phyloP scores from a whole-genome alignment of 2,113 vertebrate genomes.

The Trematocara nigrifrons region DNA sequence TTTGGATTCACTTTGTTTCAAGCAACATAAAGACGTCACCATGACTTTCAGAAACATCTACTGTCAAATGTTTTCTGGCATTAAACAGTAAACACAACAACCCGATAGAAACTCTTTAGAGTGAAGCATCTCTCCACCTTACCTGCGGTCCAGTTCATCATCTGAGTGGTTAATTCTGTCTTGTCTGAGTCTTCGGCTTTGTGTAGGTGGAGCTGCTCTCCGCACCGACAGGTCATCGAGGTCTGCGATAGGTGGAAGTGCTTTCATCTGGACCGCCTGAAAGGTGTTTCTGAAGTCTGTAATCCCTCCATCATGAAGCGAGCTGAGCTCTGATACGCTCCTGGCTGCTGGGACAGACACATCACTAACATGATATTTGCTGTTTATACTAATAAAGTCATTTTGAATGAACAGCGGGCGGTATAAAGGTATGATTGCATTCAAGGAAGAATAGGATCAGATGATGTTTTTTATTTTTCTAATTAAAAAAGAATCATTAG shows the following conservation, averaged over 20 bases:
- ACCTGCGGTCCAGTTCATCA: slow-evolving; percentile 58
- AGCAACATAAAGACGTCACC: not conserved
- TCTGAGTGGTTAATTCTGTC: slow-evolving; percentile 62
- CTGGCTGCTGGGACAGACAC: slow-evolving; percentile 73
- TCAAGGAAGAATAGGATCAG: not conserved
- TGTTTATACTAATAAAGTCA: not conserved
- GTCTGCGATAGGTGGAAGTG: slow-evolving; percentile 80
- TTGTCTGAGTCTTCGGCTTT: slow-evolving; percentile 66
- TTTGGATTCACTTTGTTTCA: not conserved
- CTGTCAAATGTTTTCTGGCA: not conserved
- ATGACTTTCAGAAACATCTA: not conserved
- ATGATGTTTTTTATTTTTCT: not conserved
- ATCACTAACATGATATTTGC: not conserved
- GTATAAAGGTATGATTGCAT: not conserved
- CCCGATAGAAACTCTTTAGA: not conserved
- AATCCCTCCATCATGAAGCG: slow-evolving; percentile 86
- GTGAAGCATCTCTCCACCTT: not conserved
- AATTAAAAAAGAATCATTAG: not conserved
- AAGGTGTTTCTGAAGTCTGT: slow-evolving; percentile 83
- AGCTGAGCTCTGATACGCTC: slow-evolving; percentile 93
- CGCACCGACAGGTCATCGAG: slow-evolving; percentile 70
- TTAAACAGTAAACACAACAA: not conserved
- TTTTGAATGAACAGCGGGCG: not conserved
- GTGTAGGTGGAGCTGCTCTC: slow-evolving; percentile 67
- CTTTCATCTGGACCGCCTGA: slow-evolving; percentile 83